phyloP scores from a whole-genome alignment of 2,113 vertebrate genomes.

The Nyctibius bracteatus region DNA sequence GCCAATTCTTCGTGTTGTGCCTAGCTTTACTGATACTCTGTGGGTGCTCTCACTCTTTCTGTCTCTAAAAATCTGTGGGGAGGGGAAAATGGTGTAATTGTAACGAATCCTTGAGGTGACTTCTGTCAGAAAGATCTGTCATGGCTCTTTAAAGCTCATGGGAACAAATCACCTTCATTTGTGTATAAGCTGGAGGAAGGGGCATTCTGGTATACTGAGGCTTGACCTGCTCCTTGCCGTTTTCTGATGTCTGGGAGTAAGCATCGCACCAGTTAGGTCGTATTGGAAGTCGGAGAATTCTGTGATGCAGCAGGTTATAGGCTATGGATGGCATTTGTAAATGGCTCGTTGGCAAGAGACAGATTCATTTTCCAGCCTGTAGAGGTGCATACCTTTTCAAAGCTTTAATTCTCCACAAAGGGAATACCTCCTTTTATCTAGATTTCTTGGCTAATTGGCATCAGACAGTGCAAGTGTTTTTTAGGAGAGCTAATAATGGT shows the following conservation, averaged over 20 bases:
- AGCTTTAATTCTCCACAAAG: not conserved
- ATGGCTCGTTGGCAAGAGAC: not conserved
- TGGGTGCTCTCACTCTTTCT: not conserved
- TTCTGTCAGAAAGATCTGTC: slow-evolving; percentile 53
- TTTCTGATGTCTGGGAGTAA: not conserved
- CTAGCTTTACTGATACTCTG: not conserved
- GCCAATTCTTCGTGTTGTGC: slow-evolving; percentile 25
- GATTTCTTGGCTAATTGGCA: slow-evolving; percentile 11
- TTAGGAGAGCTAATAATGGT: not conserved
- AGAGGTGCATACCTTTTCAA: not conserved
- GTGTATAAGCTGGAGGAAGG: not conserved
- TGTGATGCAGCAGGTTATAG: not conserved
- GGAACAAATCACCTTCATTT: slow-evolving; percentile 28
- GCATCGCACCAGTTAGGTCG: not conserved
- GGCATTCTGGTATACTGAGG: not conserved
- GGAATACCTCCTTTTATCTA: not conserved
- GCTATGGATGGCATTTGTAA: slow-evolving; percentile 3
- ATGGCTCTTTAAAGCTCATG: slow-evolving; percentile 45
- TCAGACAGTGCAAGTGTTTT: not conserved
- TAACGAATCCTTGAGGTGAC: slow-evolving; percentile 23
- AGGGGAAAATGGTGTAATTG: not conserved
- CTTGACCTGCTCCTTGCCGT: slow-evolving; percentile 5
- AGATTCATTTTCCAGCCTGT: not conserved
- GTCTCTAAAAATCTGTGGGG: not conserved
- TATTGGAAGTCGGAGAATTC: not conserved